phyloP scores from a whole-genome alignment of 1,140 invertebrate species.

The Magallana gigas region DNA sequence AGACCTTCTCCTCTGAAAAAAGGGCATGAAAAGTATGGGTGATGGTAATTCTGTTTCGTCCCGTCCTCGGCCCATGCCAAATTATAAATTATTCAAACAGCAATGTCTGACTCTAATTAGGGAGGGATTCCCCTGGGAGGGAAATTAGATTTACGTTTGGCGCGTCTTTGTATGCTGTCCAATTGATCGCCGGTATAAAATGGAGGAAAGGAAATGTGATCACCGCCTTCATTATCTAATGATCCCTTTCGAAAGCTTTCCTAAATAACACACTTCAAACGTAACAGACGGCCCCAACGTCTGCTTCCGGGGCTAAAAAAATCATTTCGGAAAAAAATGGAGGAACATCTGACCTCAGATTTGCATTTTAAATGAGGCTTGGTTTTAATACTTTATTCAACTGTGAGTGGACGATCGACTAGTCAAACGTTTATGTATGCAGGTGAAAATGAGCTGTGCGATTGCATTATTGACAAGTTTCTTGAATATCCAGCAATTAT shows the following conservation, averaged over 20 bases:
- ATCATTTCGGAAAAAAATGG: constrained; percentile 24
- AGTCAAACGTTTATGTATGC: constrained; percentile 9
- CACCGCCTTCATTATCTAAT: constrained; percentile 58
- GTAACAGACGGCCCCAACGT: constrained; percentile 25
- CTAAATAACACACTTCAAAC: constrained; percentile 38
- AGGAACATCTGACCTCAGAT: constrained; percentile 30
- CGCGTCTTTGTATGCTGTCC: constrained; percentile 55
- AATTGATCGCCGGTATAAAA: constrained; percentile 54
- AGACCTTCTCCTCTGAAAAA: neutral
- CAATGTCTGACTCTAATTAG: constrained; percentile 59
- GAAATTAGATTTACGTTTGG: constrained; percentile 61
- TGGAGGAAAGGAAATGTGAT: constrained; percentile 58
- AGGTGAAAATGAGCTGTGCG: neutral
- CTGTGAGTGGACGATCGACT: neutral
- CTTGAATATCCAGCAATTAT: constrained; percentile 25
- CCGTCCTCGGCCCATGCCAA: neutral
- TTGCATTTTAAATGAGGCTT: constrained; percentile 24
- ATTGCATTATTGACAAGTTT: neutral
- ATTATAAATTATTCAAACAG: constrained; percentile 52
- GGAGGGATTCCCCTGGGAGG: constrained; percentile 51
- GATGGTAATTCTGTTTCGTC: neutral
- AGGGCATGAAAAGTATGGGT: neutral
- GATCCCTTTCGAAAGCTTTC: constrained; percentile 50
- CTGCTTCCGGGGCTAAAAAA: constrained; percentile 26
- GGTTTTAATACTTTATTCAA: neutral